Evolutionary conservation across 2,888 invertebrate species (phyloP), one percentile per base, ranked within the genome.

Genomic region (Carabus problematicus): DNA sequence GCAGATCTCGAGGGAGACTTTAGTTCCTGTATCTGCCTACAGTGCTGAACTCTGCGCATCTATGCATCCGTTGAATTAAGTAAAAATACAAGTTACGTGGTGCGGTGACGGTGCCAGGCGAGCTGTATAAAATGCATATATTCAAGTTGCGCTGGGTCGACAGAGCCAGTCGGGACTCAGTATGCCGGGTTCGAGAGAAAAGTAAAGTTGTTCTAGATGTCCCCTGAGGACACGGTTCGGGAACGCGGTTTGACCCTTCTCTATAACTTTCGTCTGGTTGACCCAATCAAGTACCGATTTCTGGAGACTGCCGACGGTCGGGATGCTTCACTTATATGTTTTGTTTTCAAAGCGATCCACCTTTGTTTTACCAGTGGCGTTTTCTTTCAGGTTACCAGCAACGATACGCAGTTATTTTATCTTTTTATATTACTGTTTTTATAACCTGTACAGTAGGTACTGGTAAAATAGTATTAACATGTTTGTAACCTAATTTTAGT

Each of bases 221-320:
- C 71, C 71, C 72, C 70, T 59, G 72, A 59, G 59, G 64, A 56
- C 43, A 55, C 55, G 56, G n/a, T 14, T 8, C 56, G 64, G 56
- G 55, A 64, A 54, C 45, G 43, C 45, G 39, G 56, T 61, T 54
- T 61, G 71, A 72, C 70, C 71, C 71, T 70, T 64, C 64, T 60
- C 71, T 69, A 58, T 69, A 72, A 73, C 70, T 60, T 71, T 74
- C 72, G 72, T 72, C 72, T 71, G 74, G 75, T 76, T 78, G 77
- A 78, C 78, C 77, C 78, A 78, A 80, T 79, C 79, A 78, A 79
- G 76, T 74, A 77, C 74, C 76, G 77, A 79, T 79, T 79, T 67
- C 77, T 75, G 77, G 73, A 74, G 71, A 67, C 77, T 77, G 78
- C 78, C 78, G 67, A 60, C 60, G 52, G 42, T 60, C 29, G 60